Evolutionary conservation across 2,888 invertebrate genomes (phyloP).

Genomic region (Tachina fera): DNA sequence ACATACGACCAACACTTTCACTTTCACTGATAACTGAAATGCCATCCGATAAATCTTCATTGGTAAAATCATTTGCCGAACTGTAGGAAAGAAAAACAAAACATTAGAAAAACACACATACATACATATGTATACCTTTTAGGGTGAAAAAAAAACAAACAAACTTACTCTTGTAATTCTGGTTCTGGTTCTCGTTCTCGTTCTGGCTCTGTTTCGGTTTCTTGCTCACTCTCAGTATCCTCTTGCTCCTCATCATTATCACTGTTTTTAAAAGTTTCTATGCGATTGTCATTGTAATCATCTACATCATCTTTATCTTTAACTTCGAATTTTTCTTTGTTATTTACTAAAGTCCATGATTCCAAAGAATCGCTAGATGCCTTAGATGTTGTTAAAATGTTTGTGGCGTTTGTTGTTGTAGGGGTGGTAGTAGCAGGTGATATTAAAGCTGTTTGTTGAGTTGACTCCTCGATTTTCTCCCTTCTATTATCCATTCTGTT

Average conservation of each 20-base stretch:
- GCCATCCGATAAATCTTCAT: slow-evolving; percentile 81
- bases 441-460: slow-evolving; percentile 13
- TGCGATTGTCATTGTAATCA: slow-evolving; percentile 44
- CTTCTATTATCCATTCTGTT: slow-evolving; percentile 69
- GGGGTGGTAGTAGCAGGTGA: slow-evolving; percentile 30
- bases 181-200: not conserved
- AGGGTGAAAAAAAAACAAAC: not conserved
- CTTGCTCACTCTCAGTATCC: slow-evolving; percentile 61
- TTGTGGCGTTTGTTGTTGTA: slow-evolving; percentile 43
- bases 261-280: slow-evolving; percentile 59
- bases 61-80: slow-evolving; percentile 54
- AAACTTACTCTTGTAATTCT: slow-evolving; percentile 34
- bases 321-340: slow-evolving; percentile 68
- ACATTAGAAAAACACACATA: too few species aligned
- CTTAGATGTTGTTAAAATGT: slow-evolving; percentile 30
- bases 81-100: slow-evolving; percentile 10
- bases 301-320: not conserved
- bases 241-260: slow-evolving; percentile 57
- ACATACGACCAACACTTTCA: slow-evolving; percentile 80
- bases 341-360: slow-evolving; percentile 80
- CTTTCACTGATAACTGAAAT: slow-evolving; percentile 82
- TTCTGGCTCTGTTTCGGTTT: not conserved
- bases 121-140: too few species aligned
- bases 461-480: slow-evolving; percentile 26
- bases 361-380: slow-evolving; percentile 78